A percentile compares a stretch with the other conserved stretches of the same genome.
Evolutionary conservation across 2,113 vertebrate species (phyloP).

Genomic region (Gnathonemus longibarbis): DNA sequence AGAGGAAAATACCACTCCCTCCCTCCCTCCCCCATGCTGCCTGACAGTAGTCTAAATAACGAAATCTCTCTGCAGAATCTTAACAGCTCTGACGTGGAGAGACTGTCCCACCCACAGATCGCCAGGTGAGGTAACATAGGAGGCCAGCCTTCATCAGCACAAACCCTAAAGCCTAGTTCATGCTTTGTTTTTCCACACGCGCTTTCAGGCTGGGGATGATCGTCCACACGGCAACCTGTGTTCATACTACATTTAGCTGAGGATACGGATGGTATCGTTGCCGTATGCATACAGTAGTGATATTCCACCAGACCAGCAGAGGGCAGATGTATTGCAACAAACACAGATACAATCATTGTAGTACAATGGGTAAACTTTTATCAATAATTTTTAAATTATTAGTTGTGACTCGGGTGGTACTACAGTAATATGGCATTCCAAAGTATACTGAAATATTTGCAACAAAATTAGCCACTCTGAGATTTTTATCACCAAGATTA

Average conservation of each 20-base stretch:
- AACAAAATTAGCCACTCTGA: not conserved
- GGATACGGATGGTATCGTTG: not conserved
- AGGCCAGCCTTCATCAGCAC: not conserved
- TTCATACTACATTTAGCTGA: not conserved
- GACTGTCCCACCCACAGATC: not conserved
- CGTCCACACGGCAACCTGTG: not conserved
- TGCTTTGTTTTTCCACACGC: not conserved
- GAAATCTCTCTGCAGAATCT: not conserved
- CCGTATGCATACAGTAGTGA: not conserved
- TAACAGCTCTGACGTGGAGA: not conserved
- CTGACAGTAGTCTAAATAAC: not conserved
- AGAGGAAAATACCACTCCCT: not conserved
- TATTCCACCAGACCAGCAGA: not conserved
- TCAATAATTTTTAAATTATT: not conserved
- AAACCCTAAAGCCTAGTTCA: not conserved
- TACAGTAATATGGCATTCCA: not conserved
- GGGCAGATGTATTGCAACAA: not conserved
- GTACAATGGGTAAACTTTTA: not conserved
- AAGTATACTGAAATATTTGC: not conserved
- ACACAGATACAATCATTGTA: not conserved
- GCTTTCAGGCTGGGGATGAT: not conserved
- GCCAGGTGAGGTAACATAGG: conserved; percentile 1
- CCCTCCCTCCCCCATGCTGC: not conserved
- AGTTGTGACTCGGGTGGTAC: not conserved
- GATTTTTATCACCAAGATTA: not conserved